Conservation (phyloP, 2,888 invertebrate genomes). For the Gastrophysa polygoni region DNA sequence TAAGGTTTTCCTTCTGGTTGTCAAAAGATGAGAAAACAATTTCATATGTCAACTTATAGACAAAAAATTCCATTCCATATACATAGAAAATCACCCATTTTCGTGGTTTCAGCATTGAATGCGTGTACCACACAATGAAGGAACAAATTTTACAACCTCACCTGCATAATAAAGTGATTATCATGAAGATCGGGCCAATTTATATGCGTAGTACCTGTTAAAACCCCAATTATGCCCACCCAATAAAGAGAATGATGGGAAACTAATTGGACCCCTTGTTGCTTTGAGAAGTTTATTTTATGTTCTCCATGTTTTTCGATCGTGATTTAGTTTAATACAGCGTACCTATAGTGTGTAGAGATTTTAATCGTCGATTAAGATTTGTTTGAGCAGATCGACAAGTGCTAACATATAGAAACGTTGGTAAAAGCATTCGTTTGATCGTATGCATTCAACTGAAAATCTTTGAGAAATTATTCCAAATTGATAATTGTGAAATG, state of each 20-base stretch:
- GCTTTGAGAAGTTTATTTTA: slow-evolving; percentile 1
- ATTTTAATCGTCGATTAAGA: not conserved
- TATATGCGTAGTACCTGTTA: slow-evolving; percentile 1
- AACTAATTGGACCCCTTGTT: slow-evolving; percentile 1
- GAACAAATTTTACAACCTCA: not conserved
- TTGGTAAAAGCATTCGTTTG: not conserved
- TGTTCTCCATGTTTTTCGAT: not conserved
- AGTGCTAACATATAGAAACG: not conserved
- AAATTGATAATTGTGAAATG: no score
- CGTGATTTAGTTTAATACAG: not conserved
- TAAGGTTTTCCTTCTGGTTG: no score
- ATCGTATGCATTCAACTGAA: no score
- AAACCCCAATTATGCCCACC: not conserved
- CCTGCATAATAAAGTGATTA: not conserved
- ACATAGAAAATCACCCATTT: not conserved
- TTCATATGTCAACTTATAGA: no score
- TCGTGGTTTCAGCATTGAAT: not conserved
- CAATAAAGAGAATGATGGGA: slow-evolving; percentile 1
- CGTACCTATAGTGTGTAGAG: not conserved
- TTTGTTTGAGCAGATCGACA: not conserved
- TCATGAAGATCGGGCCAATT: not conserved
- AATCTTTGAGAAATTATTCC: no score
- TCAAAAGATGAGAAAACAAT: no score
- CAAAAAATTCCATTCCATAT: no score
- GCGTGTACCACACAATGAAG: not conserved